Base-by-base conservation (phyloP, 2,113 vertebrate genomes). In the Larimichthys polyactis region DNA sequence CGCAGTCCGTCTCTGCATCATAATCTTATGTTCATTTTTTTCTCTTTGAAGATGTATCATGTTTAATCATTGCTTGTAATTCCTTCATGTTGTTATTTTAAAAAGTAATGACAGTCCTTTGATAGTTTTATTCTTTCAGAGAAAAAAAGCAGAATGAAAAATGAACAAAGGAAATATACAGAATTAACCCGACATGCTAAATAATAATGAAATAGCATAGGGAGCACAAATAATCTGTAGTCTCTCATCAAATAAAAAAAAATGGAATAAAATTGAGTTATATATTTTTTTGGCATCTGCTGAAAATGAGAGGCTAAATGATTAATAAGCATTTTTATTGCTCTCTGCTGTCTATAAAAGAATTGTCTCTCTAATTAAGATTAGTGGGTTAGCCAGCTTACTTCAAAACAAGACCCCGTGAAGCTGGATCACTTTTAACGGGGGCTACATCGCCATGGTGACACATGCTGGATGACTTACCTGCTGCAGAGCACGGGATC, bases 371-470 rank as follows among this genome's bases (percentile, higher is more conserved):
- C 27, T 71, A 63, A 78, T 78, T 74, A 59, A 16, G 54, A 74
- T 76, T n/a, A 12, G 72, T 40, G 57, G 66, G 54, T 68, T 62
- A 78, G 22, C 29, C n/a, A 32, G 64, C 22, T 69, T 27, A 54
- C 60, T 54, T 29, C 16, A 57, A 49, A 63, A 63, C 19, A 20
- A 17, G 22, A 40, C 75, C n/a, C 19, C 22, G 46, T 60, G 24
- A 27, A 46, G 40, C 8, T 7, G 62, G 48, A 43, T 71, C 54
- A 49, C 22, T 57, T 59, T 40, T 16, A 49, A 70, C 44, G 71
- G 36, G 36, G n/a, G 46, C 17, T 36, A 5, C 63, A 60, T 76
- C 79, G 40, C 79, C 43, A 70, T 66, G 68, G 58, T 29, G 78
- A 86, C 65, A 44, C 8, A 16, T 63, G 64, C 12, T 58, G 57